These are phyloP conservation scores for Dicyrtoma fusca DNA, from an alignment of 2,888 invertebrate genomes.

Conservation along the genomic window DNA sequence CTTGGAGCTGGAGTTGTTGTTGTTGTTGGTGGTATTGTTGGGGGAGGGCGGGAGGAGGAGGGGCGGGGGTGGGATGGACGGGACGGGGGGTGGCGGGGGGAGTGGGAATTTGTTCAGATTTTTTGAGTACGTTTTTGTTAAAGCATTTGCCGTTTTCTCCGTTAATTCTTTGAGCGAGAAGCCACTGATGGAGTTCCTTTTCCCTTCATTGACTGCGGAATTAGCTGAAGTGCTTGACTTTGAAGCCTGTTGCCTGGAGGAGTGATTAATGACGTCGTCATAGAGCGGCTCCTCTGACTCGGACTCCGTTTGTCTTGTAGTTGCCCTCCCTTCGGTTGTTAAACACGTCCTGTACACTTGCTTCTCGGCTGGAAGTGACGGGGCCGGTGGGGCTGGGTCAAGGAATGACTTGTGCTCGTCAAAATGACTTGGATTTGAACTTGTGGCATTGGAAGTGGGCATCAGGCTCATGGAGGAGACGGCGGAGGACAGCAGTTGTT, in stretches of 20 bases:
- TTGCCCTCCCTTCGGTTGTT: constrained; percentile 21
- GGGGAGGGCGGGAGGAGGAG: constrained; percentile 3
- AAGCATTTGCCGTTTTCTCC: neutral
- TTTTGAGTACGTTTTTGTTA: neutral
- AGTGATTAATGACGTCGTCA: constrained; percentile 52
- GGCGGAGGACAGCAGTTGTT: too few relatives aligned
- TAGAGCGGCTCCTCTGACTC: constrained; percentile 46
- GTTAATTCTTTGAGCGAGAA: constrained; percentile 7
- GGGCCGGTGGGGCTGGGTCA: neutral
- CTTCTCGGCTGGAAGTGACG: too few relatives aligned
- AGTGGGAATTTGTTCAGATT: neutral
- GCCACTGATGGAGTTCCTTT: constrained; percentile 3
- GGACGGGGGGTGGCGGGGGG: constrained; percentile 18
- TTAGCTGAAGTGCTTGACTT: neutral
- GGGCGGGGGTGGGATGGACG: constrained; percentile 28
- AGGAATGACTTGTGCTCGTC: neutral
- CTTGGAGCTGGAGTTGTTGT: constrained; percentile 8
- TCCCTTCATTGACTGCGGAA: neutral
- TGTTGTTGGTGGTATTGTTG: constrained; percentile 4
- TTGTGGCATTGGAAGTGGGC: neutral
- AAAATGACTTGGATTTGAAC: neutral
- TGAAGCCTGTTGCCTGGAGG: constrained; percentile 4
- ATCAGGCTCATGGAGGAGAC: neutral
- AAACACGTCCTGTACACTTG: too few relatives aligned
- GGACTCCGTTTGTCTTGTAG: too few relatives aligned